These are phyloP conservation scores for Scelioninae gen. 2 DNA, from an alignment of 2,888 invertebrate genomes.

Conservation along the genomic window DNA sequence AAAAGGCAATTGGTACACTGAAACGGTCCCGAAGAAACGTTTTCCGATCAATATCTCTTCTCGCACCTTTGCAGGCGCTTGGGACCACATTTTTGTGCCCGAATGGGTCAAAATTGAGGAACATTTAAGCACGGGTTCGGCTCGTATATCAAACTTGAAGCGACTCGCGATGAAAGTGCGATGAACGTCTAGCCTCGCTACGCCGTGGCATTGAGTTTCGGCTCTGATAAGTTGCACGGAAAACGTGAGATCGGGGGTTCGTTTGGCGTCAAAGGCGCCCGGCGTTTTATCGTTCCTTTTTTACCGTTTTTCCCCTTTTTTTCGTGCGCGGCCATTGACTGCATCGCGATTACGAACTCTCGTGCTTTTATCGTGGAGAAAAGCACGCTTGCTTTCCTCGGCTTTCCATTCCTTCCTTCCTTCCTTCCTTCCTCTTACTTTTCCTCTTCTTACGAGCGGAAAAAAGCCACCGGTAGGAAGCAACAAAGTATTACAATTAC, in stretches of 20 bases:
- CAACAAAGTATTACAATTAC: slow-evolving; percentile 44
- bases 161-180: slow-evolving; percentile 38
- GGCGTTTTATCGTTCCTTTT: slow-evolving; percentile 17
- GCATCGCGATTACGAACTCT: slow-evolving; percentile 48
- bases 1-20: slow-evolving; percentile 31
- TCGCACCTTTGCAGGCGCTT: neutral
- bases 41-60: slow-evolving; percentile 28
- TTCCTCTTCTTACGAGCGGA: slow-evolving; percentile 8
- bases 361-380: slow-evolving; percentile 25
- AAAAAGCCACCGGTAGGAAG: slow-evolving; percentile 7
- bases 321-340: slow-evolving; percentile 45
- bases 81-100: slow-evolving; percentile 34
- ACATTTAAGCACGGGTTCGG: slow-evolving; percentile 45
- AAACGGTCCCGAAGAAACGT: slow-evolving; percentile 17
- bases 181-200: slow-evolving; percentile 40
- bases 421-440: slow-evolving; percentile 25
- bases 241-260: slow-evolving; percentile 50
- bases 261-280: slow-evolving; percentile 49
- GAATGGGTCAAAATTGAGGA: slow-evolving; percentile 45
- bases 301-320: slow-evolving; percentile 17
- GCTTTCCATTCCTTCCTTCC: too few species aligned
- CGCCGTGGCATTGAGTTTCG: slow-evolving; percentile 46
- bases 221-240: slow-evolving; percentile 47
- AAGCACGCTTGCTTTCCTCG: slow-evolving; percentile 32
- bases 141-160: slow-evolving; percentile 53